Evolutionary conservation across 2,888 invertebrate species (phyloP), one percentile per base, ranked within the genome.

Genomic region (Petrolisthes manimaculis): DNA sequence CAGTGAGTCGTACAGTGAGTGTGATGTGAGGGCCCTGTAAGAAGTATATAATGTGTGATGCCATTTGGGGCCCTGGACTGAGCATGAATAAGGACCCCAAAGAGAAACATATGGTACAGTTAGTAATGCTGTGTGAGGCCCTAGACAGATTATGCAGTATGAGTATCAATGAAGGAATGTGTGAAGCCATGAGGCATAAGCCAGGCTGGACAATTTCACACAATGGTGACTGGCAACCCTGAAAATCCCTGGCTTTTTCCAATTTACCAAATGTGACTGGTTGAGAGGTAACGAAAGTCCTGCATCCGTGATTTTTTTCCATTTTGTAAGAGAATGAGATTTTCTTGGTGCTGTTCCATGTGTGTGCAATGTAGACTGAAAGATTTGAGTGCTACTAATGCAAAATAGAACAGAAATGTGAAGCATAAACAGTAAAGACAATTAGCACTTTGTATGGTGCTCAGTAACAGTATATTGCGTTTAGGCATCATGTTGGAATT

Each of bases 311-410:
- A 71, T 80, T 81, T 84, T 74, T 84, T 77, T 71, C 71, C 71
- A 21, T 71, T 71, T 71, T 6, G 12, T n/a, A 18, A 61, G 61
- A 71, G 21, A 71, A 74, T 81, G 81, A 86, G 86, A 86, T 86
- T 86, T 71, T 80, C 80, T 86, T 86, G 86, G 86, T 86, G 86
- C 86, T 86, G 86, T 86, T 81, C 81, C 81, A 53, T 86, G 67
- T 86, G 56, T 86, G 86, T 86, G 86, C 74, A 86, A 86, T 86
- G 81, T 80, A 86, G 81, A 81, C 86, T 86, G 81, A 80, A 81
- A 71, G 81, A 56, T 86, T 71, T 21, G 81, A 86, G 86, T 81
- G 81, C 74, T 74, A 69, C 81, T 81, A 80, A 55, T 80, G 81
- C 54, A 24, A 61, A 86, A 74, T 51, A 74, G 74, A 12, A 55